Conservation (phyloP, 2,888 invertebrate genomes). For the Mimachlamys varia region DNA sequence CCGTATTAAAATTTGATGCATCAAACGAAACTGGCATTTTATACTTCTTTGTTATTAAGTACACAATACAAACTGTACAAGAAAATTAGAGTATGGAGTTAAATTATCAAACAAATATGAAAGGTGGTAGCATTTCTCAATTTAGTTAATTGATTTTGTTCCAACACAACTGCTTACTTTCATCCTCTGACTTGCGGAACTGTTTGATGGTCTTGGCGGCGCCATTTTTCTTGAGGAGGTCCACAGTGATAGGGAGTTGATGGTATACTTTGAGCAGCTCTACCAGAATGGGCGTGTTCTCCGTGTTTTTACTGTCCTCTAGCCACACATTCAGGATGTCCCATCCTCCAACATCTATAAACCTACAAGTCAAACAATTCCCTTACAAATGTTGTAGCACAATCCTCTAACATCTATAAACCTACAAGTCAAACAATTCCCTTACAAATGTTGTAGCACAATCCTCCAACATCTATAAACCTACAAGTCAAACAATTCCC, state of each 20-base stretch:
- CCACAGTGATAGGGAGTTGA: constrained; percentile 94
- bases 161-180: constrained; percentile 86
- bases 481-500: background rate
- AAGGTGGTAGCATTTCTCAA: no score
- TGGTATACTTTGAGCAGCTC: constrained; percentile 93
- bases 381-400: background rate
- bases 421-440: background rate
- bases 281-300: constrained; percentile 93
- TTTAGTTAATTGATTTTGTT: no score
- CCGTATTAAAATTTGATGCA: no score
- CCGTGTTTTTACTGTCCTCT: constrained; percentile 91
- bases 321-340: constrained; percentile 94
- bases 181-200: constrained; percentile 84
- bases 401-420: constrained; percentile 89
- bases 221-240: constrained; percentile 94
- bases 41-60: no score
- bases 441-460: background rate
- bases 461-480: constrained; percentile 93
- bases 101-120: no score
- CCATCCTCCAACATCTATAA: constrained; percentile 95
- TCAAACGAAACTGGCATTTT: no score
- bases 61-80: no score
- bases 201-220: constrained; percentile 94
- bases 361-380: constrained; percentile 3
- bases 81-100: no score